Percentiles rank a stretch among this genome's conserved stretches.
phyloP scores from a whole-genome alignment of 2,113 vertebrate species.

The Chaetura pelagica region DNA sequence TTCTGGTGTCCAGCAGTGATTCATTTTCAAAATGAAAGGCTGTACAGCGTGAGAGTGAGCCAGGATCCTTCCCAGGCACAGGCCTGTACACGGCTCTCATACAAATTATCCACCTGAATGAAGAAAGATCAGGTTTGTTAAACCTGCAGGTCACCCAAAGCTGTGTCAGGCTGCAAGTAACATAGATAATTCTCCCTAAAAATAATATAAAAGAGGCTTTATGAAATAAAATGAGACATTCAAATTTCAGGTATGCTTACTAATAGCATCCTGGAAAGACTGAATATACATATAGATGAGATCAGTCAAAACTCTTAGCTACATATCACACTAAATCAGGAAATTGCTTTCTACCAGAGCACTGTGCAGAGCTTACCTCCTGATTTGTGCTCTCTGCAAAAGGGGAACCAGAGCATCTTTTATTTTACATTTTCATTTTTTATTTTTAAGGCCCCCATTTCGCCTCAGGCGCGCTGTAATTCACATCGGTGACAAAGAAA shows the following conservation, averaged over 20 bases:
- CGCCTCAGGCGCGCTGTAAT: background rate
- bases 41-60: background rate
- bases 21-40: background rate
- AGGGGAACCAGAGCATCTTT: background rate
- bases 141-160: background rate
- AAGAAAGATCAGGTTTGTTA: background rate
- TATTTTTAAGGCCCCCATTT: slow-evolving; percentile 28
- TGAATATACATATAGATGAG: slow-evolving; percentile 42
- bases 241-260: background rate
- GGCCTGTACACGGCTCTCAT: background rate
- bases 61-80: background rate
- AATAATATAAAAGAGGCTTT: background rate
- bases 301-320: slow-evolving; percentile 45
- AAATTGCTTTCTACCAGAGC: slow-evolving; percentile 32
- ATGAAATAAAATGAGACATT: slow-evolving; percentile 26
- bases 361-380: background rate
- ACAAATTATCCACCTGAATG: background rate
- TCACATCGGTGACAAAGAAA: background rate
- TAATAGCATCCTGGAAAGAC: background rate
- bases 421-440: slow-evolving; percentile 25
- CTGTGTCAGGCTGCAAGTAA: background rate
- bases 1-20: background rate
- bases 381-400: slow-evolving; percentile 33
- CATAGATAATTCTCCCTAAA: background rate
- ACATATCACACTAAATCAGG: slow-evolving; percentile 37